These are phyloP conservation scores for Monoplex corrugatus DNA, from an alignment of 2,888 invertebrate genomes.

Conservation along the genomic window DNA sequence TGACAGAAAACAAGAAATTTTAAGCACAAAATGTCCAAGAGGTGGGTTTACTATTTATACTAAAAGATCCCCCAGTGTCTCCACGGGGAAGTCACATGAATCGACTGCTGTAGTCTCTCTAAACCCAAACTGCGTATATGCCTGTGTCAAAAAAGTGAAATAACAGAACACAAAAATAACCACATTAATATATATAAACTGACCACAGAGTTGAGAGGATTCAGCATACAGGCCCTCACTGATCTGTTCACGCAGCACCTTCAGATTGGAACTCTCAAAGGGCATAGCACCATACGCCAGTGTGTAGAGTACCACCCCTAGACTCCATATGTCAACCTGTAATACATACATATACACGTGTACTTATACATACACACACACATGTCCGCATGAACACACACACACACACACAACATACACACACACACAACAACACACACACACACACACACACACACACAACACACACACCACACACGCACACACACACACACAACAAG, in stretches of 20 bases:
- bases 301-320: constrained; percentile 98
- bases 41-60: too few species aligned
- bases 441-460: too few species aligned
- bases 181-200: constrained; percentile 28
- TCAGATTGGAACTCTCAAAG: constrained; percentile 99
- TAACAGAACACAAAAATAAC: neutral
- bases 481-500: constrained; percentile 42
- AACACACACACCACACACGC: constrained; percentile 44
- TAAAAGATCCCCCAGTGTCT: too few species aligned
- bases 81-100: too few species aligned
- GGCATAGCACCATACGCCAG: constrained; percentile 99
- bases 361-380: constrained; percentile 41
- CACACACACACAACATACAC: neutral
- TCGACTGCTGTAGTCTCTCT: too few species aligned
- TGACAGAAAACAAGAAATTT: too few species aligned
- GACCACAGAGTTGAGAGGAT: constrained; percentile 95
- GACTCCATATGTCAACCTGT: constrained; percentile 88
- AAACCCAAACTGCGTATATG: too few species aligned
- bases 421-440: neutral
- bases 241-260: constrained; percentile 96
- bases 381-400: neutral
- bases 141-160: too few species aligned
- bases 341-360: constrained; percentile 42
- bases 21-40: too few species aligned
- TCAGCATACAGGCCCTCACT: constrained; percentile 98